phyloP scores from a whole-genome alignment of 2,888 invertebrate genomes.

The Rosalia funebris region DNA sequence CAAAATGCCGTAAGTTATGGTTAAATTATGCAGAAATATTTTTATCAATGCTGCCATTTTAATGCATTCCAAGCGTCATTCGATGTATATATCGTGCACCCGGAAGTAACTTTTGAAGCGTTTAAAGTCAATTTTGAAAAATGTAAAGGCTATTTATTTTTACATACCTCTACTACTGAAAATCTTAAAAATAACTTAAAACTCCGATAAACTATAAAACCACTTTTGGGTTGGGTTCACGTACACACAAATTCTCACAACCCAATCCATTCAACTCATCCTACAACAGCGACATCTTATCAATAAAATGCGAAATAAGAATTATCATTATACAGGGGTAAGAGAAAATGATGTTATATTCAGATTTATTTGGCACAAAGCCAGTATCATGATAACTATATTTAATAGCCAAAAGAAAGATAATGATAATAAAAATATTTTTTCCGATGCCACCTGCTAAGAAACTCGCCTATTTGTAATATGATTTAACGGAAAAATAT shows the following conservation, averaged over 20 bases:
- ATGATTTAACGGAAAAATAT: too few relatives aligned
- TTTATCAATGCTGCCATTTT: slow-evolving; percentile 54
- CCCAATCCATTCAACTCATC: slow-evolving; percentile 32
- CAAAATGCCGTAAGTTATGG: slow-evolving; percentile 24
- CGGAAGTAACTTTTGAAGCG: slow-evolving; percentile 31
- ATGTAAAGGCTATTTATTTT: background rate
- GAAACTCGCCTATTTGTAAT: too few relatives aligned
- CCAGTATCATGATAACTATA: too few relatives aligned
- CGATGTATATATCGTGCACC: slow-evolving; percentile 28
- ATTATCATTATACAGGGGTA: background rate
- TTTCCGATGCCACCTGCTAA: too few relatives aligned
- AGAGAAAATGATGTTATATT: background rate
- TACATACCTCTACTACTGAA: slow-evolving; percentile 38
- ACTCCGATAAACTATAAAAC: slow-evolving; percentile 38
- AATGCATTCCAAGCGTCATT: slow-evolving; percentile 49
- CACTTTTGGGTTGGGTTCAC: slow-evolving; percentile 55
- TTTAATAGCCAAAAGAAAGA: too few relatives aligned
- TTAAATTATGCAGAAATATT: slow-evolving; percentile 45
- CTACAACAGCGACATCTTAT: slow-evolving; percentile 38
- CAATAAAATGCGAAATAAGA: slow-evolving; percentile 14
- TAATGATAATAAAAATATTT: too few relatives aligned
- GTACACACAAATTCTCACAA: slow-evolving; percentile 45
- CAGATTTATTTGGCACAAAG: background rate
- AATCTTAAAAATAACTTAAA: slow-evolving; percentile 35
- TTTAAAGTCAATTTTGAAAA: slow-evolving; percentile 13